A percentile compares a stretch with the other conserved stretches of the same genome.
These are phyloP conservation scores for Geophilus truncorum DNA, from an alignment of 2,888 invertebrate species.

Conservation along the genomic window DNA sequence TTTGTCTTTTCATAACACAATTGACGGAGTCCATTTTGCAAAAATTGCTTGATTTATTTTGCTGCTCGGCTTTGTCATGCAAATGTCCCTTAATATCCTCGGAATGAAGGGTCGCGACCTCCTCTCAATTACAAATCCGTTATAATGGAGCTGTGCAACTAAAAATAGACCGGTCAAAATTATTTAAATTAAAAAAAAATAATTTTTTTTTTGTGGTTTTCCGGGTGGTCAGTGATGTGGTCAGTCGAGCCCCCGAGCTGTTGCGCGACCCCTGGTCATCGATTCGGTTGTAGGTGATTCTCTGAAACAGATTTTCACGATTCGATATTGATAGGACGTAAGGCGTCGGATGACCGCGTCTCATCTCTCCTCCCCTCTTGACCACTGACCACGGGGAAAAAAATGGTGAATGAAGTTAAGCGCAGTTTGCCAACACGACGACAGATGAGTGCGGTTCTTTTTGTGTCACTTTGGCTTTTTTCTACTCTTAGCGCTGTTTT, in stretches of 20 bases:
- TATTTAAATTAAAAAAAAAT: neutral
- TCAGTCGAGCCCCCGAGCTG: neutral
- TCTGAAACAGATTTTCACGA: neutral
- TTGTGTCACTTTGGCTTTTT: neutral
- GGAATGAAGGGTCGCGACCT: neutral
- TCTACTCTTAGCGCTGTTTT: neutral
- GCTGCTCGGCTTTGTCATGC: neutral
- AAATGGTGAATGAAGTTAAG: neutral
- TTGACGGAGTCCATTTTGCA: neutral
- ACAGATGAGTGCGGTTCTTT: neutral
- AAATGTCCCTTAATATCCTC: neutral
- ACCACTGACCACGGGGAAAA: neutral
- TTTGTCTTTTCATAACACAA: neutral
- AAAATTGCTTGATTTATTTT: neutral
- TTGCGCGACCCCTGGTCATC: constrained; percentile 4
- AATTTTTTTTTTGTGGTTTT: neutral
- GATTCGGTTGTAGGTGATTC: constrained; percentile 1
- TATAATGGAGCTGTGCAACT: neutral
- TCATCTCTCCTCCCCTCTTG: neutral
- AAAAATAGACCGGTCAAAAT: neutral
- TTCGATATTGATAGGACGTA: constrained; percentile 2
- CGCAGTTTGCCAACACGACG: neutral
- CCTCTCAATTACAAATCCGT: neutral
- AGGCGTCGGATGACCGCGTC: neutral
- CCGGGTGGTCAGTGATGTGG: neutral